Base-by-base conservation (phyloP, 2,888 invertebrate species). In the Dione juno region DNA sequence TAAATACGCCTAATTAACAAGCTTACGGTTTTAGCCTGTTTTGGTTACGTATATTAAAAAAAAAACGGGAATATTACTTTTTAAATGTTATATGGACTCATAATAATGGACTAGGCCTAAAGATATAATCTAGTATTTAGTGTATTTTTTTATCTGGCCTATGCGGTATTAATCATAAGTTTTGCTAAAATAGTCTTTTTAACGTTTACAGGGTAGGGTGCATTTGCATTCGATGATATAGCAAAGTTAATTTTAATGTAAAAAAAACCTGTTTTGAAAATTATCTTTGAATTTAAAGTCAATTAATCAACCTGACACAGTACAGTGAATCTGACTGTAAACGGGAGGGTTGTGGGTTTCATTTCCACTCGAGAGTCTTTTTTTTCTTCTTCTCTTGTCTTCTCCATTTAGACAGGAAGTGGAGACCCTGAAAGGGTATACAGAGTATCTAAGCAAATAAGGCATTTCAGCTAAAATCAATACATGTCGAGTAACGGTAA, bases 1-100 rank as follows among this genome's bases (percentile, higher is more conserved):
- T 71, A 75, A 75, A 75, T 73, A 73, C 59, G 69, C 64, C 68
- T 75, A 75, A 75, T 75, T 75, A 75, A 73, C 69, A 71, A 72
- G 54, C 70, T 74, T 67, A 66, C 67, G 67, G 40, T 57, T 64
- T 63, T 66, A 66, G 19, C 66, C 74, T 43, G 16, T 40, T 57
- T 57, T 57, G 16, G 57, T 48, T 72, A 71, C 70, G 52, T 61
- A 19, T 52, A 41, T 35, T 35, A 0, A 35, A n/a, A 53, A 53
- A 54, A 52, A 54, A 10, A 19, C 19, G 11, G 11, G 19, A 50
- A 50, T 53, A 53, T 53, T 28, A 21, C 14, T 28, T 52, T 52
- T 52, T 11, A 13, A 5, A 9, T 6, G 0, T 35, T 14, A 0
- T 35, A 54, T 9, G 10, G n/a, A 37, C 1, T 10, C n/a, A n/a